These are phyloP conservation scores for Phragmatobia fuliginosa DNA, from an alignment of 2,888 invertebrate genomes.

Conservation along the genomic window DNA sequence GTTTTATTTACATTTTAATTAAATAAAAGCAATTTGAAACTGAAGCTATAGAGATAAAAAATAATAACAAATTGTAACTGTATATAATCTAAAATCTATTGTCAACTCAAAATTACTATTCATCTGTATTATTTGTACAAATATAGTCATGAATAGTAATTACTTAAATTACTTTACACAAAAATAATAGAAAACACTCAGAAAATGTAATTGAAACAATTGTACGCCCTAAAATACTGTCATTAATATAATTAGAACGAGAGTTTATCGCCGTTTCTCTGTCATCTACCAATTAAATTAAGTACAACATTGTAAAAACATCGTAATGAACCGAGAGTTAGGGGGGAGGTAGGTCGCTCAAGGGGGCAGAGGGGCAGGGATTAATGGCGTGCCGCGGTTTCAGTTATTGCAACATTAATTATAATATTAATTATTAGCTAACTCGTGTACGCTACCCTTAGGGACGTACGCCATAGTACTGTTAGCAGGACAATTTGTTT, in stretches of 20 bases:
- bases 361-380: slow-evolving; percentile 31
- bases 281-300: slow-evolving; percentile 46
- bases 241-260: slow-evolving; percentile 11
- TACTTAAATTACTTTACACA: background rate
- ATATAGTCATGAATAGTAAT: background rate
- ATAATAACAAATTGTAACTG: no score
- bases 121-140: no score
- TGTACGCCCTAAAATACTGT: background rate
- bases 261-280: slow-evolving; percentile 36
- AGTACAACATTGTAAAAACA: slow-evolving; percentile 55
- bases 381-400: slow-evolving; percentile 68
- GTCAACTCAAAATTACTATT: no score
- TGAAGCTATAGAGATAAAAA: no score
- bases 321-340: slow-evolving; percentile 39
- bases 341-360: slow-evolving; percentile 11
- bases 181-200: background rate
- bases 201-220: background rate
- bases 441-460: slow-evolving; percentile 74
- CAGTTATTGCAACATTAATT: slow-evolving; percentile 81
- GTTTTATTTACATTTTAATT: no score
- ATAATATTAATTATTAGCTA: slow-evolving; percentile 86
- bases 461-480: slow-evolving; percentile 59
- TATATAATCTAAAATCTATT: no score
- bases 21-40: no score
- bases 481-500: slow-evolving; percentile 42